Percentiles rank a stretch among this genome's conserved stretches.
phyloP scores from a whole-genome alignment of 2,888 invertebrate genomes.

The Pristionchus japonicus region DNA sequence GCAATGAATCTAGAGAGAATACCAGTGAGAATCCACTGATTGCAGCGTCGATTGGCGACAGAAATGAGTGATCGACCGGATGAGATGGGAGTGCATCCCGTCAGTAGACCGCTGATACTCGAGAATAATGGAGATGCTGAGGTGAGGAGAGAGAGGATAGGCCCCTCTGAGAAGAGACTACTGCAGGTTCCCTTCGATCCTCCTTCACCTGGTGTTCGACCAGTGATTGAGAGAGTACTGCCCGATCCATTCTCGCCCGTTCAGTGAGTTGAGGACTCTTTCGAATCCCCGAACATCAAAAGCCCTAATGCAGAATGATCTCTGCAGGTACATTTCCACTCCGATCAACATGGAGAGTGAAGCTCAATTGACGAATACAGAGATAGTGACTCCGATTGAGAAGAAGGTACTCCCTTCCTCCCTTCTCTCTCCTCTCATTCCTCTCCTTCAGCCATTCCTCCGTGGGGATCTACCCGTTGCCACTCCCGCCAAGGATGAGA shows the following conservation, averaged over 20 bases:
- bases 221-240: not conserved
- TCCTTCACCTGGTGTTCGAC: not conserved
- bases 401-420: not conserved
- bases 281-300: not conserved
- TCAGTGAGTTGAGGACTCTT: not conserved
- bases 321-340: not conserved
- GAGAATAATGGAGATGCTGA: constrained; percentile 23
- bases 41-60: constrained; percentile 27
- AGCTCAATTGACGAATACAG: not conserved
- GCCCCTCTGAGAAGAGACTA: not conserved
- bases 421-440: not conserved
- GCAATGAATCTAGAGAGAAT: no score
- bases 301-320: not conserved
- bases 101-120: constrained; percentile 16
- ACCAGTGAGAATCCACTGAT: not conserved
- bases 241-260: constrained; percentile 16
- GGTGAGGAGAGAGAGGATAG: not conserved
- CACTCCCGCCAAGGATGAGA: not conserved
- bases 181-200: constrained; percentile 12
- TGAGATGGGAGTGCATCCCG: not conserved
- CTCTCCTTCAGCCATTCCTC: not conserved
- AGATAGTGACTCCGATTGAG: not conserved
- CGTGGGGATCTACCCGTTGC: not conserved
- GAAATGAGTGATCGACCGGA: constrained; percentile 18
- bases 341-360: not conserved